Evolutionary conservation across 2,888 invertebrate species (phyloP), one percentile per base, ranked within the genome.

Genomic region (Troglohyphantes excavatus): DNA sequence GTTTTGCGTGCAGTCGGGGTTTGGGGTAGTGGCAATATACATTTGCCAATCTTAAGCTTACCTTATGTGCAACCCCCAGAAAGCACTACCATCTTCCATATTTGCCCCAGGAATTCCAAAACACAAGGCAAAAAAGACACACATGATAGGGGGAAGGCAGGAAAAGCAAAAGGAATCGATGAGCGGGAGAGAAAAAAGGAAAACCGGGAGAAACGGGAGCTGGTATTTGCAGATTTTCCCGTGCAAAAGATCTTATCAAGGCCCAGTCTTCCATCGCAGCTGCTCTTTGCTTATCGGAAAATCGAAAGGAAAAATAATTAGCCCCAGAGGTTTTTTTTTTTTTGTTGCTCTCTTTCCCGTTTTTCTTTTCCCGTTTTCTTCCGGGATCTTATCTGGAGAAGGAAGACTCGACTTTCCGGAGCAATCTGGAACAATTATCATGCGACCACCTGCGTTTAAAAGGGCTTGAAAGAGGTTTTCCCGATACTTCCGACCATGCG

Each of bases 211-310:
- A 81, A 61, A 63, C 61, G 43, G 61, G 59, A 73, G 63, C 73
- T 65, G 46, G 68, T 78, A 70, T 86, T 86, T 86, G 85, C 85
- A 86, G 85, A 86, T 86, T 73, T 33, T 65, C 59, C 68, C 39
- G 68, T 17, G 68, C 9, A 61, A 82, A 61, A 78, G 59, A 76
- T 78, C 85, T 86, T 86, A 86, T 86, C 85, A 86, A 83, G 83
- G 84, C 84, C 67, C 68, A 78, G 76, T 86, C 76, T 83, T 83
- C 83, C 43, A 61, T 21, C 76, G 43, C 85, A 86, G 85, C 85
- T 86, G 85, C 84, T 86, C 85, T 86, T 78, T 86, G 85, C 85
- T 68, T 86, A 86, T 86, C 85, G 85, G 85, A 86, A 86, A 86
- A 86, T 86, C 85, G 85, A 86, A 86, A 78, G 43, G 39, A 76